Base-by-base conservation (phyloP, 2,797 vertebrate species). In the Myiotriccus ornatus region DNA sequence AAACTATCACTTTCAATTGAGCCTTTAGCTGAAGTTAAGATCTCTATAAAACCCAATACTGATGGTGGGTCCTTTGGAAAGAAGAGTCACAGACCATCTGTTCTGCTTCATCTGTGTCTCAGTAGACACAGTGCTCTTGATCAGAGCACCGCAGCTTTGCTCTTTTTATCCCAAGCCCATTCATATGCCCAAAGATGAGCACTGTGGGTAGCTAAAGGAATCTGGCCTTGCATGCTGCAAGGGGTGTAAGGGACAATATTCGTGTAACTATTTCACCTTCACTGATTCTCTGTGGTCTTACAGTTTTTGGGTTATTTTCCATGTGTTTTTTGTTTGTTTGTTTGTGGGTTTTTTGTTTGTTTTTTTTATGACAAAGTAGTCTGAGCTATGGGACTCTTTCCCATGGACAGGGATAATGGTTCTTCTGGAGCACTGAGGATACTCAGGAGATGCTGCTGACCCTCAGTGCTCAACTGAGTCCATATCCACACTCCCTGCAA, bases 221-320 rank as follows among this genome's bases (percentile, higher is more conserved):
- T 74, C 0, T 4, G 27, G 12, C 14, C 24, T 78, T 84, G 10
- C 27, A 43, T 27, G 8, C n/a, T 57, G 37, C 34, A 44, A 9
- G 4, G 19, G 50, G 1, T 0, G 0, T 49, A 65, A 80, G 15
- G n/a, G 30, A n/a, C 23, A 49, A 34, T 14, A n/a, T 21, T 53
- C 0, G 1, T 52, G 2, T 14, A 68, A 49, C 7, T 79, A 22
- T 64, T 79, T 75, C 6, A 56, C 25, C 24, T 41, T 81, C 28
- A 35, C 7, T 3, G 2, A 5, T 77, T 78, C 14, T 69, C 35
- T 60, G 12, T 34, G 28, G 9, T 27, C 9, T 35, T 74, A 46
- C 7, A 39, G 14, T 86, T 59, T 82, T 52, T 1, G 3, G 27
- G 8, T 17, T 70, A 53, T 55, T 92, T 65, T 30, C 43, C 6